A percentile compares a stretch with the other conserved stretches of the same genome.
Evolutionary conservation across 2,113 vertebrate genomes (phyloP).

Genomic region (Zonotrichia leucophrys): DNA sequence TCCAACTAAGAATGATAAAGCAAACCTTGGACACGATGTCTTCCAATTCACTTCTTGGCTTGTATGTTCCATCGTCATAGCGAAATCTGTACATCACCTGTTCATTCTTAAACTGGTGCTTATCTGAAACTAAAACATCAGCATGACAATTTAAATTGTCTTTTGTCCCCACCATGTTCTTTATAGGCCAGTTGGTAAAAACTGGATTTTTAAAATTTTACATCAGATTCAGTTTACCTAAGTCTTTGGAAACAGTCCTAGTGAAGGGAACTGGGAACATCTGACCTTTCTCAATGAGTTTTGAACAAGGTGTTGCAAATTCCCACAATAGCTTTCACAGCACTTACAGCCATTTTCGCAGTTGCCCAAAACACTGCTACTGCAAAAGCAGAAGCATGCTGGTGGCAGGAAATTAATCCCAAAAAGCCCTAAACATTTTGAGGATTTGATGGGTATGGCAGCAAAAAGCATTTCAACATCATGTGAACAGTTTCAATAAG

Average conservation of each 20-base stretch:
- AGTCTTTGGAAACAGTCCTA: not conserved
- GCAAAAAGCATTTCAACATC: not conserved
- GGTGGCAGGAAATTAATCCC: not conserved
- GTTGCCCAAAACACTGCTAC: not conserved
- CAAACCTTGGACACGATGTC: conserved; percentile 96
- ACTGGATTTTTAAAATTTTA: not conserved
- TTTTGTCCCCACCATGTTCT: not conserved
- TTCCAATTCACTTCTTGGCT: conserved; percentile 96
- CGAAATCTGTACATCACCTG: conserved; percentile 97
- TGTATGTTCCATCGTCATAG: conserved; percentile 97
- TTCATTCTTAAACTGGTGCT: conserved; percentile 98
- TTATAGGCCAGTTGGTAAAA: not conserved
- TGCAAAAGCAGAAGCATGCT: not conserved
- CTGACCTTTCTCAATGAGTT: not conserved
- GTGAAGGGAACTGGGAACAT: not conserved
- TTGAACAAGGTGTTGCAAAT: not conserved
- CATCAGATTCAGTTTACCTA: not conserved
- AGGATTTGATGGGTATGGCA: not conserved
- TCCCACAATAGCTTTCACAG: not conserved
- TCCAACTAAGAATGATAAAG: not conserved
- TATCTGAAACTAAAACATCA: conserved; percentile 88
- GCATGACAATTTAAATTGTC: not conserved
- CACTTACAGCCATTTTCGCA: not conserved
- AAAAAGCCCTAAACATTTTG: not conserved
- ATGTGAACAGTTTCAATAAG: not conserved